Base-by-base conservation (phyloP, 2,113 vertebrate genomes). In the Nibea albiflora region DNA sequence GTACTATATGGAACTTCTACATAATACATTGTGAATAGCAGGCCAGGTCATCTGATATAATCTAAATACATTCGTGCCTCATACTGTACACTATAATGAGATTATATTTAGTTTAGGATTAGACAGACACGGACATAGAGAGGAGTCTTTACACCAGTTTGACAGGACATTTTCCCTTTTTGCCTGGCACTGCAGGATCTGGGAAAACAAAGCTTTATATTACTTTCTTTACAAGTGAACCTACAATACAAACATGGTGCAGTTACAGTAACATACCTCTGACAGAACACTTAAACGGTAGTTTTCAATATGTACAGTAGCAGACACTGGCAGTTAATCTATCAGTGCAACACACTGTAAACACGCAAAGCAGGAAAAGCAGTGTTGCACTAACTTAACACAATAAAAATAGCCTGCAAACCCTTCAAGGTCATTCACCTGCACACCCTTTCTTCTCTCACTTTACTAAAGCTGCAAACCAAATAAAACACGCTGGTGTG, bases 111-210 rank as follows among this genome's bases (percentile, higher is more conserved):
- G 24, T 49, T 24, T 2, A 14, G 24, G 53, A 46, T 57, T 20
- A 67, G 11, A 54, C 20, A 54, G 12, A 75, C 17, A 16, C 4
- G 10, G 5, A 22, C 31, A 49, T 1, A 11, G 52, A 53, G 61
- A 75, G 31, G 20, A 72, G 26, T 31, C 22, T 49, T 64, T n/a
- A 68, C 16, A 4, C 17, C 5, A 61, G 24, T 65, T 75, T 64
- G 50, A 46, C 11, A 56, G n/a, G 62, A 65, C 35, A 16, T 58
- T 6, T 72, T n/a, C 9, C 28, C 61, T 54, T 63, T 63, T 75
- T 15, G 44, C 50, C 31, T 11, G 3, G 15, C 2, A 39, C 8
- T 39, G 35, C 7, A 35, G 35, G 35, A 39, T 39, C 35, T 39
- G 35, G 35, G 2, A 39, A 39, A 39, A 39, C 35, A 39, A 39